Base-by-base conservation (phyloP, 2,888 invertebrate species). In the Plebejus anna region DNA sequence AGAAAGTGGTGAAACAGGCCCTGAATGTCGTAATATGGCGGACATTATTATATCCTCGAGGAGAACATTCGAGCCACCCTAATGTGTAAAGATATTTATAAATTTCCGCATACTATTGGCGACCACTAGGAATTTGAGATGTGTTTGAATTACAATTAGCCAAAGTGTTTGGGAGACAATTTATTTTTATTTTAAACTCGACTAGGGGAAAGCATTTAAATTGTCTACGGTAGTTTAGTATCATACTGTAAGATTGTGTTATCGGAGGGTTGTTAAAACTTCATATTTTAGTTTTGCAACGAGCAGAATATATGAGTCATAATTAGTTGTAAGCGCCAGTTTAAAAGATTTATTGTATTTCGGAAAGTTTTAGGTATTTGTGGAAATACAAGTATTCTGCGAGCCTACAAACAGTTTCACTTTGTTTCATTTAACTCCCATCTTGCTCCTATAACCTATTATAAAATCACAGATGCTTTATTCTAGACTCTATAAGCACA, bases 301-400 rank as follows among this genome's bases (percentile, higher is more conserved):
- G 1, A 55, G 47, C 72, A 47, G 42, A 71, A 73, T 51, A 70
- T 70, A 47, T 47, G 13, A 28, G 73, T 73, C 73, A 73, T 51
- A 51, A 51, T 28, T 72, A 55, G 73, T 73, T 55, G 6, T 73
- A 73, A 51, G 73, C 51, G 32, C 55, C 51, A 73, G 51, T 73
- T 73, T 73, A 73, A 73, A 73, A 73, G 6, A 55, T 28, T 70
- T 72, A 73, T 51, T 73, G 51, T 73, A 51, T 73, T 51, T 73
- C 66, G 32, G 51, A 73, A 73, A 51, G 73, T 73, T 72, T 72
- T 73, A 16, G 73, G 51, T 16, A 16, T 73, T 72, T 55, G 73
- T 73, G 73, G 73, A 55, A 73, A 73, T 73, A 73, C 73, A 73
- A 73, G 7, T 73, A 73, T 73, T 55, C 73, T 28, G 11, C 51